Conservation (phyloP, 2,888 invertebrate genomes). For the Pyrrhosoma nymphula region DNA sequence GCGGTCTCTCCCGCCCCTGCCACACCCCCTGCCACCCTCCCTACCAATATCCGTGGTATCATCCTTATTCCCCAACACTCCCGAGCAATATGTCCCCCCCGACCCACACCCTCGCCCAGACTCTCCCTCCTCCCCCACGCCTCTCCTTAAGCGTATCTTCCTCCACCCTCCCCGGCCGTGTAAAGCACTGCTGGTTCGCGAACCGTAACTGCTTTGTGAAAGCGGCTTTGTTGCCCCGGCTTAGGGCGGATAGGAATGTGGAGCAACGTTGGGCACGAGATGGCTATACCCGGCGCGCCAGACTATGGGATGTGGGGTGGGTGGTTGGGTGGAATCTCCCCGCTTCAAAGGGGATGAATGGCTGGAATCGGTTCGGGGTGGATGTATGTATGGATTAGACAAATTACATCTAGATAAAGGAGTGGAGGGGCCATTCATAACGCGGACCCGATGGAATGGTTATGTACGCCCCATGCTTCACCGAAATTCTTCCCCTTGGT, state of each 20-base stretch:
- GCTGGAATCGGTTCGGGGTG: conserved; percentile 37
- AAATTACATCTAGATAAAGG: conserved; percentile 59
- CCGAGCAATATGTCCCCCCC: conserved; percentile 1
- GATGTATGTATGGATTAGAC: conserved; percentile 51
- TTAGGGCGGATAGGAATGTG: conserved; percentile 51
- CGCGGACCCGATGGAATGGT: conserved; percentile 48
- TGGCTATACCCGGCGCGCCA: not conserved
- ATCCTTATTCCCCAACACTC: not conserved
- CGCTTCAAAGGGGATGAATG: conserved; percentile 59
- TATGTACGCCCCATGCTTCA: not conserved
- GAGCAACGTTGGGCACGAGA: conserved; percentile 52
- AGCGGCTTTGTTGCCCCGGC: conserved; percentile 65
- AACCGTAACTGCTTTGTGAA: conserved; percentile 66
- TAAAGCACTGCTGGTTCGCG: conserved; percentile 60
- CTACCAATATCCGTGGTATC: not conserved
- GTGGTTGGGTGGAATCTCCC: conserved; percentile 25
- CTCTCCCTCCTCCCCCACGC: not conserved
- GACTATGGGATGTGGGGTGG: not conserved
- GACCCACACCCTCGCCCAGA: not conserved
- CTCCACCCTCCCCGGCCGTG: not conserved
- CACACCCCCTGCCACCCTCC: not conserved
- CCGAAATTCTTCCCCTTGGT: not conserved
- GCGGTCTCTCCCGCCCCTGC: not conserved
- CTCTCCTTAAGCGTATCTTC: not conserved
- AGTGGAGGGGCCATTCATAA: conserved; percentile 46